A percentile compares a stretch with the other conserved stretches of the same genome.
phyloP scores from a whole-genome alignment of 1,140 invertebrate species.

The Trichonephila inaurata region DNA sequence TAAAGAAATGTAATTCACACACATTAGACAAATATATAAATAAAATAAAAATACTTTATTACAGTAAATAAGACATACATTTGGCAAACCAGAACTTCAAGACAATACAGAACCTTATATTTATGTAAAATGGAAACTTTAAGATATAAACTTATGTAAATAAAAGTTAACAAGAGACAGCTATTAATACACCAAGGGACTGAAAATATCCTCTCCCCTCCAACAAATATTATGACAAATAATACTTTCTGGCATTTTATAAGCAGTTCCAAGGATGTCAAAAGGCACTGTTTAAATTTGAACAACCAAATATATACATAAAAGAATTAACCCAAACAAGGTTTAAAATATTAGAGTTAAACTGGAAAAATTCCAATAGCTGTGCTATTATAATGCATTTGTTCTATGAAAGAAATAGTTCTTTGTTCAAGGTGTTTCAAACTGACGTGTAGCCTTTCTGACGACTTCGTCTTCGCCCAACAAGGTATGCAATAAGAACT shows the following conservation, averaged over 20 bases:
- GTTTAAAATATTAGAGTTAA: not conserved
- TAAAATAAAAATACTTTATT: not conserved
- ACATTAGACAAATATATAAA: not conserved
- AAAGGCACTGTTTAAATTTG: constrained; percentile 1
- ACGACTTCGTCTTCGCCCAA: constrained; percentile 91
- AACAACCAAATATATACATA: not conserved
- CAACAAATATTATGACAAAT: not conserved
- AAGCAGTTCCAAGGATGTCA: not conserved
- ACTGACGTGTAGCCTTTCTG: constrained; percentile 93
- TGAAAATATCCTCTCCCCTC: not conserved
- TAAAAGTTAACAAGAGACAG: not conserved
- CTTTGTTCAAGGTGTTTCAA: constrained; percentile 81
- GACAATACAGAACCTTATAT: not conserved
- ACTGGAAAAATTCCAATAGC: not conserved
- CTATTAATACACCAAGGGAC: not conserved
- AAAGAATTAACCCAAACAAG: not conserved
- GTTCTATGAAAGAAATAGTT: not conserved
- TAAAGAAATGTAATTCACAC: too few relatives aligned
- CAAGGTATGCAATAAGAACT: constrained; percentile 94
- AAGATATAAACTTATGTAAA: not conserved
- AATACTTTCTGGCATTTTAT: not conserved
- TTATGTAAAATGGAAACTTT: not conserved
- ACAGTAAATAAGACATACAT: constrained; percentile 7
- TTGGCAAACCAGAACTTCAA: not conserved
- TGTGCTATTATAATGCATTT: not conserved